phyloP scores from a whole-genome alignment of 2,113 vertebrate genomes.

The Carlito syrichta region DNA sequence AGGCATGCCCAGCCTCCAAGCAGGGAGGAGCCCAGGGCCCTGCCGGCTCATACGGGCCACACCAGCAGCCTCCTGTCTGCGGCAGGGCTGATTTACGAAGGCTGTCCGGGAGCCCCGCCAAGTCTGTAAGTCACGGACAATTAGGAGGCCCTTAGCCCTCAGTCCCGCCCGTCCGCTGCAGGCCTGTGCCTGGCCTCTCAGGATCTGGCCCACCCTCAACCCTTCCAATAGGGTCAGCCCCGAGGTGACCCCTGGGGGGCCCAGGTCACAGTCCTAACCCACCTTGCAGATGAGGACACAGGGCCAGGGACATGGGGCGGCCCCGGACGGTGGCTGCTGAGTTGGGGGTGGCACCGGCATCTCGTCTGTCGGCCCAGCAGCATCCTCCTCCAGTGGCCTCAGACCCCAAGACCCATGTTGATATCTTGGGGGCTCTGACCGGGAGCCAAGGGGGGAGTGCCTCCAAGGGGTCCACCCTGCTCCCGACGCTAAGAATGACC shows the following conservation, averaged over 20 bases:
- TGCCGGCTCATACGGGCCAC: slow-evolving; percentile 19
- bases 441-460: neutral
- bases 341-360: fast-evolving
- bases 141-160: slow-evolving; percentile 76
- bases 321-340: neutral
- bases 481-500: neutral
- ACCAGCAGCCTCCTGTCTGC: slow-evolving; percentile 69
- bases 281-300: neutral
- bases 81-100: slow-evolving; percentile 78
- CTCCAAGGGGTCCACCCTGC: neutral
- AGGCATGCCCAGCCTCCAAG: too few relatives aligned
- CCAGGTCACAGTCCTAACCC: neutral
- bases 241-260: neutral
- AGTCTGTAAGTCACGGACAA: slow-evolving; percentile 80
- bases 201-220: fast-evolving
- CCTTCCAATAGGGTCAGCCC: neutral
- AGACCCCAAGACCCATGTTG: neutral
- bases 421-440: neutral
- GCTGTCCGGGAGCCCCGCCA: slow-evolving; percentile 78
- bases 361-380: neutral
- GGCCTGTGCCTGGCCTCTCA: slow-evolving; percentile 24
- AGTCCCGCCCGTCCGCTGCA: slow-evolving; percentile 56
- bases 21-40: slow-evolving; percentile 15
- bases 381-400: neutral
- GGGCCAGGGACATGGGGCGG: fast-evolving